These are phyloP conservation scores for Hyperoplus lanceolatus DNA, from an alignment of 2,797 vertebrate genomes.

Conservation along the genomic window DNA sequence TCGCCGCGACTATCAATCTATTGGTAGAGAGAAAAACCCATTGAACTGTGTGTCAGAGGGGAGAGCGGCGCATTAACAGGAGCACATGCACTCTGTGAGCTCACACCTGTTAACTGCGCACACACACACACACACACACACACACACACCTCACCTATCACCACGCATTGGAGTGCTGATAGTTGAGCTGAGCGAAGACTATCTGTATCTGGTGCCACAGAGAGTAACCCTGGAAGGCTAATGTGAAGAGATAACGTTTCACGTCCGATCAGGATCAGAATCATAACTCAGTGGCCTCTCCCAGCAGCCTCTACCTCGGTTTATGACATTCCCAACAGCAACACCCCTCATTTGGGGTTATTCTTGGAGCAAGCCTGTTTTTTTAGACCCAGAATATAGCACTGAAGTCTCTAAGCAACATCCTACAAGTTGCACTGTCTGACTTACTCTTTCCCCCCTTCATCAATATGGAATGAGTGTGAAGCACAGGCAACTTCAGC, in stretches of 20 bases:
- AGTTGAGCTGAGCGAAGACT: conserved; percentile 54
- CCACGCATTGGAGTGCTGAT: conserved; percentile 43
- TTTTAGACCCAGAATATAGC: conserved; percentile 31
- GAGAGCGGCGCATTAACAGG: conserved; percentile 31
- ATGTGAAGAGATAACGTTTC: conserved; percentile 73
- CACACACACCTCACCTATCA: conserved; percentile 45
- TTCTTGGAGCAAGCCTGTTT: conserved; percentile 11
- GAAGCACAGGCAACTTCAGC: conserved; percentile 40
- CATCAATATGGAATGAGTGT: conserved; percentile 71
- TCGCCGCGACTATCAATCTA: conserved; percentile 53
- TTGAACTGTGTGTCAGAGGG: conserved; percentile 41
- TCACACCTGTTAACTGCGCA: conserved; percentile 46
- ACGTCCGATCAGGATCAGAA: conserved; percentile 64
- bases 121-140: background rate
- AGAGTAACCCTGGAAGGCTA: conserved; percentile 53
- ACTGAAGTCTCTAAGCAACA: conserved; percentile 34
- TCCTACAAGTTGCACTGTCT: conserved; percentile 13
- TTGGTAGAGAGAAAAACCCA: conserved; percentile 35
- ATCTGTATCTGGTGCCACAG: conserved; percentile 60
- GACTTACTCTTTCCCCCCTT: conserved; percentile 40
- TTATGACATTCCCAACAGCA: conserved; percentile 20
- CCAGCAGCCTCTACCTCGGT: conserved; percentile 23
- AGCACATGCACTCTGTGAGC: background rate
- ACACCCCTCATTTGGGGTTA: conserved; percentile 21
- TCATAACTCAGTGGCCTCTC: conserved; percentile 55